These are phyloP conservation scores for Electrophaes corylata DNA, from an alignment of 2,888 invertebrate genomes.

Conservation along the genomic window DNA sequence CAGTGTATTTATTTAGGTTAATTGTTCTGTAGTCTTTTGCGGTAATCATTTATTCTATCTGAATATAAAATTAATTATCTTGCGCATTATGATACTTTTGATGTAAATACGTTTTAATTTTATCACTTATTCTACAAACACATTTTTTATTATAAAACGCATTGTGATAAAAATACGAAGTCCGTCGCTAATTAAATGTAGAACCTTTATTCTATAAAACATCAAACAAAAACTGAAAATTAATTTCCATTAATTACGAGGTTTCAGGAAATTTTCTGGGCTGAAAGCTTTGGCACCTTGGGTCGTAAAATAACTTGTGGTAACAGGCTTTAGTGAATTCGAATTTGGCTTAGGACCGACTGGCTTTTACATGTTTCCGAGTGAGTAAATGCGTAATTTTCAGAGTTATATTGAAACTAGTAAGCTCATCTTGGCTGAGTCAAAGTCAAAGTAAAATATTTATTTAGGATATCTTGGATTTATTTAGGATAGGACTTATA, in stretches of 20 bases:
- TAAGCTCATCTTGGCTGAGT: no score
- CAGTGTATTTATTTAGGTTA: no score
- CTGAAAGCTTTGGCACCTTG: constrained; percentile 2
- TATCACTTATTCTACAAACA: no score
- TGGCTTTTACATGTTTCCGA: constrained; percentile 19
- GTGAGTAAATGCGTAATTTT: constrained; percentile 23
- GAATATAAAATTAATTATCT: no score
- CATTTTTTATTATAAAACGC: not conserved
- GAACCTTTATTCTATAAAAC: not conserved
- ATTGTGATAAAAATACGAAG: not conserved
- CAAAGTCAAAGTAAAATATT: no score
- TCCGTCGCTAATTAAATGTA: not conserved
- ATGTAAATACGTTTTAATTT: no score
- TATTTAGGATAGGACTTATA: no score
- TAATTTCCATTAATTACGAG: not conserved
- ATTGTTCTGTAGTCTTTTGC: no score
- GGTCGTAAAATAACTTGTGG: constrained; percentile 20
- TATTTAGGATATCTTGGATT: no score
- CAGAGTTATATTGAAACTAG: no score
- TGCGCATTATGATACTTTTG: no score
- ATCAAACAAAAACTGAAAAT: not conserved
- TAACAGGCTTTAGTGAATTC: constrained; percentile 4
- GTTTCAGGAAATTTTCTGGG: not conserved
- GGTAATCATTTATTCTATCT: no score
- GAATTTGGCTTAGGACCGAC: constrained; percentile 20